Conservation (phyloP, 2,888 invertebrate genomes). For the Lathronympha strigana region DNA sequence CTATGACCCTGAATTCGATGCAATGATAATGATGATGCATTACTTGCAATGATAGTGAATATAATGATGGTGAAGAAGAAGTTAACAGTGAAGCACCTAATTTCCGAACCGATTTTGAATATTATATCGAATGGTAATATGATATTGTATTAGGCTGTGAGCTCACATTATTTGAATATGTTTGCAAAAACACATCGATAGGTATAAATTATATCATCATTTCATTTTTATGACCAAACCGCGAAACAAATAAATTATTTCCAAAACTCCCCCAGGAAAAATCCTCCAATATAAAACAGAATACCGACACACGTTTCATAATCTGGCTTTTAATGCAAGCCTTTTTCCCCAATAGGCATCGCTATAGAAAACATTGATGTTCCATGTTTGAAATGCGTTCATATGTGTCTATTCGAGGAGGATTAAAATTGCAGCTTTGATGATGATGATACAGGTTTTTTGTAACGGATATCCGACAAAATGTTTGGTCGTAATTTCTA, state of each 20-base stretch:
- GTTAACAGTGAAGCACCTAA: too few species aligned
- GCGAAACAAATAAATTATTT: background rate
- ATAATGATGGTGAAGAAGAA: too few species aligned
- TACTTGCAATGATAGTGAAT: too few species aligned
- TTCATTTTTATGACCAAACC: background rate
- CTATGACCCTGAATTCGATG: too few species aligned
- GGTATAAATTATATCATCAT: background rate
- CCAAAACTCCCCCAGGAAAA: background rate
- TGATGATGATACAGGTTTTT: slow-evolving; percentile 32
- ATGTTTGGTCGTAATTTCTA: slow-evolving; percentile 12
- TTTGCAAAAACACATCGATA: background rate
- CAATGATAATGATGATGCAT: too few species aligned
- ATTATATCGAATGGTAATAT: too few species aligned
- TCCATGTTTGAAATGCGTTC: slow-evolving; percentile 50
- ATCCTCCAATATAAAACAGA: background rate
- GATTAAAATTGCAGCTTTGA: slow-evolving; percentile 52
- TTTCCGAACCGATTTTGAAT: too few species aligned
- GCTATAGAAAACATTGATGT: slow-evolving; percentile 32
- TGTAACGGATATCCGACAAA: slow-evolving; percentile 3
- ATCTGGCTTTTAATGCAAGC: slow-evolving; percentile 31
- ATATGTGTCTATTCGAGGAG: slow-evolving; percentile 56
- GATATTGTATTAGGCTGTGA: too few species aligned
- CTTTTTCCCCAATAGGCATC: slow-evolving; percentile 29
- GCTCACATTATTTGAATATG: background rate
- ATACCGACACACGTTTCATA: slow-evolving; percentile 7